Conservation (phyloP, 1,140 invertebrate species). For the Adoxophyes honmai region DNA sequence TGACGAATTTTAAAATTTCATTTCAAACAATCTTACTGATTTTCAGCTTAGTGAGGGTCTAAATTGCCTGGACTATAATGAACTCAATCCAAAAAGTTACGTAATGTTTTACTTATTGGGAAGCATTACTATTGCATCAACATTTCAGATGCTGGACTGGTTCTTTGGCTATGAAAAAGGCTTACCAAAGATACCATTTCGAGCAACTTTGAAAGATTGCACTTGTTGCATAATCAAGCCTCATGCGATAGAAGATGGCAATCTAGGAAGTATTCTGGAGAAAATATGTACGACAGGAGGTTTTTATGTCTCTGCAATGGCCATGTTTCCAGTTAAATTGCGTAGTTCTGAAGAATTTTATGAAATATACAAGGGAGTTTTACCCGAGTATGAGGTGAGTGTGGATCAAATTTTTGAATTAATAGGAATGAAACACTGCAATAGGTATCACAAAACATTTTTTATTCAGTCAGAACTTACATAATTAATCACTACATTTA, state of each 20-base stretch:
- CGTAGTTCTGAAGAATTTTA: conserved; percentile 92
- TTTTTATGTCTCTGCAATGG: conserved; percentile 88
- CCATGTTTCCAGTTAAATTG: conserved; percentile 87
- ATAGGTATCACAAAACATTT: too few relatives aligned
- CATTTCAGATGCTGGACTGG: conserved; percentile 78
- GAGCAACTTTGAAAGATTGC: conserved; percentile 81
- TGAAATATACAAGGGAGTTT: conserved; percentile 94
- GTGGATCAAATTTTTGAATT: conserved; percentile 22
- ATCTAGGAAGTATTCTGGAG: conserved; percentile 85
- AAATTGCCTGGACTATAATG: too few relatives aligned
- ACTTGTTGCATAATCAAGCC: conserved; percentile 96
- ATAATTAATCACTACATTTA: neutral
- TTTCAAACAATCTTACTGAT: too few relatives aligned
- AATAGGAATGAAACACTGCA: too few relatives aligned
- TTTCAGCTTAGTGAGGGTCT: too few relatives aligned
- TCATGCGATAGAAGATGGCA: conserved; percentile 87
- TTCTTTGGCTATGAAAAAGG: conserved; percentile 79
- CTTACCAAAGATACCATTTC: conserved; percentile 67
- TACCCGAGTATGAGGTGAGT: conserved; percentile 87
- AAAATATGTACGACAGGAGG: conserved; percentile 84
- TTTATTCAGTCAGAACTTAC: too few relatives aligned
- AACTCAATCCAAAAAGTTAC: too few relatives aligned
- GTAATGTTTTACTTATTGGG: too few relatives aligned
- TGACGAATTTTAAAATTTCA: too few relatives aligned
- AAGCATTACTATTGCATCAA: too few relatives aligned